phyloP scores from a whole-genome alignment of 2,797 vertebrate species.

The Mallotus villosus region DNA sequence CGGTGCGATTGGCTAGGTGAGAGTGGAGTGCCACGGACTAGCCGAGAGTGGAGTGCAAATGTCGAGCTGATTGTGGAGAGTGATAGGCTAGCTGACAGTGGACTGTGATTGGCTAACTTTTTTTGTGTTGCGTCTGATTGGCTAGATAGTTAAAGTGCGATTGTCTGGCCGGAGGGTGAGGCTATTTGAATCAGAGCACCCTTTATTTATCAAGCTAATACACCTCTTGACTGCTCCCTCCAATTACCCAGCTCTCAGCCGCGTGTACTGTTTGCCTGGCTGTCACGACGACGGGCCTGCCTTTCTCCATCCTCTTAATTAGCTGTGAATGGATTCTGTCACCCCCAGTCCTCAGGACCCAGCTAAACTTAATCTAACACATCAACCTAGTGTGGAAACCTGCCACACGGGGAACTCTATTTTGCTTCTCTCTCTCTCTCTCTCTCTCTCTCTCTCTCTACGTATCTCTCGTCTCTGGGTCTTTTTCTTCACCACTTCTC shows the following conservation, averaged over 20 bases:
- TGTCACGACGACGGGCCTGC: slow-evolving; percentile 27
- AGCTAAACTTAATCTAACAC: neutral
- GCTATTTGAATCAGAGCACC: slow-evolving; percentile 31
- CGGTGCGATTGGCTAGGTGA: too few relatives aligned
- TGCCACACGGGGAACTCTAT: neutral
- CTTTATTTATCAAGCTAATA: slow-evolving; percentile 33
- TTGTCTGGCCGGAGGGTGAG: slow-evolving; percentile 27
- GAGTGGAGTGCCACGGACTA: too few relatives aligned
- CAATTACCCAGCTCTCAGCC: slow-evolving; percentile 33
- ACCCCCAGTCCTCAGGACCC: slow-evolving; percentile 8
- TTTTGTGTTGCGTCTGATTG: too few relatives aligned
- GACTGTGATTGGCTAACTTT: too few relatives aligned
- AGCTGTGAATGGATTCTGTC: slow-evolving; percentile 21
- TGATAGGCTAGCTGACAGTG: too few relatives aligned
- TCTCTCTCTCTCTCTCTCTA: neutral
- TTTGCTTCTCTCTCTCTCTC: neutral
- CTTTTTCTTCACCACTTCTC: neutral
- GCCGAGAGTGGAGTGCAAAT: too few relatives aligned
- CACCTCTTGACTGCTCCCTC: slow-evolving; percentile 24
- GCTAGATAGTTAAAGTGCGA: neutral
- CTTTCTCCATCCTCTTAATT: slow-evolving; percentile 17
- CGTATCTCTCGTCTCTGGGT: neutral
- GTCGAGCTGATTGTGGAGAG: too few relatives aligned
- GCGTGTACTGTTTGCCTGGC: slow-evolving; percentile 21
- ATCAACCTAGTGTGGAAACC: neutral